Evolutionary conservation across 2,888 invertebrate species (phyloP).

Genomic region (Netelia virgata): DNA sequence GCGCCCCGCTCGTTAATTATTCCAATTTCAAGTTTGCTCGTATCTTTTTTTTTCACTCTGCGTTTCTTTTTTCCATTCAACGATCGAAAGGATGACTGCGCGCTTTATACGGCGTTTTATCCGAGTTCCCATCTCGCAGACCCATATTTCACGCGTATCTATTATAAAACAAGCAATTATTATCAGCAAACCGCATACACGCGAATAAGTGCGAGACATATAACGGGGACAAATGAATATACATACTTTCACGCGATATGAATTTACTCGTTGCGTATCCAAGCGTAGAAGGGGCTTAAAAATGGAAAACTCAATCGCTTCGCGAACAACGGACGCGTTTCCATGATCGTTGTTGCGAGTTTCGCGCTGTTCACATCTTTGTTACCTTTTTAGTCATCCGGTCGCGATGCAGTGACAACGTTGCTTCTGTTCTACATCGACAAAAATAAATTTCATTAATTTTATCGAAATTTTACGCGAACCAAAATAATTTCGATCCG

Average conservation of each 20-base stretch:
- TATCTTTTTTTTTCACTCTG: slow-evolving; percentile 1
- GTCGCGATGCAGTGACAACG: no score
- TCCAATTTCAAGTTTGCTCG: slow-evolving; percentile 23
- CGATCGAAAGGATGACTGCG: slow-evolving; percentile 18
- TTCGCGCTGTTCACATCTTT: slow-evolving; percentile 3
- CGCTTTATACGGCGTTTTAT: slow-evolving; percentile 6
- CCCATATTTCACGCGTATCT: slow-evolving; percentile 39
- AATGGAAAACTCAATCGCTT: slow-evolving; percentile 30
- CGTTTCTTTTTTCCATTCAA: background rate
- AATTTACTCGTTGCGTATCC: slow-evolving; percentile 17
- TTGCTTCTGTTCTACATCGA: no score
- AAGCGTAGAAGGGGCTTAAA: background rate
- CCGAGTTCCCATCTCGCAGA: slow-evolving; percentile 38
- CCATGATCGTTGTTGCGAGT: background rate
- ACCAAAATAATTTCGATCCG: no score
- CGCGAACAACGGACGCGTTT: background rate
- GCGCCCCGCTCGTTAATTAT: slow-evolving; percentile 26
- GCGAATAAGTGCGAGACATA: slow-evolving; percentile 21
- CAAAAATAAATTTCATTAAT: no score
- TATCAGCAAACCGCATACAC: slow-evolving; percentile 17
- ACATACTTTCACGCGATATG: slow-evolving; percentile 32
- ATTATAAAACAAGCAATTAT: slow-evolving; percentile 34
- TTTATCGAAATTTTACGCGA: no score
- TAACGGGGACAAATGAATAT: slow-evolving; percentile 42
- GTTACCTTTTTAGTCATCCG: background rate